Evolutionary conservation across 1,140 invertebrate genomes (phyloP).

Genomic region (Pectinophora gossypiella): DNA sequence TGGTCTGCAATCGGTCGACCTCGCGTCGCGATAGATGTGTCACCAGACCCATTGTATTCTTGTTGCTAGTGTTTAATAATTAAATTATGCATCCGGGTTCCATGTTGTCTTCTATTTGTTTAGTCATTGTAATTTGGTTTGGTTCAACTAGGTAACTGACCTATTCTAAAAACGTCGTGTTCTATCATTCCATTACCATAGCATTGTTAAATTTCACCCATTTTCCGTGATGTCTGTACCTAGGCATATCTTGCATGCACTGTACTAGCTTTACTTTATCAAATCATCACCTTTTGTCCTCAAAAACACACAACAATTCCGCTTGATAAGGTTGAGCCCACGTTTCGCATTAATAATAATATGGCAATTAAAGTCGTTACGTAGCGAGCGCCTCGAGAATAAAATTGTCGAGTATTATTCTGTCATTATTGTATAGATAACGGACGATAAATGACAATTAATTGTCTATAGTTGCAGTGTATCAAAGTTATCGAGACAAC

Average conservation of each 20-base stretch:
- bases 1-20: constrained; percentile 35
- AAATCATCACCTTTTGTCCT: no score
- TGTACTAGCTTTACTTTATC: no score
- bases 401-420: neutral
- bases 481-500: neutral
- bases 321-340: neutral
- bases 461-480: neutral
- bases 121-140: constrained; percentile 26
- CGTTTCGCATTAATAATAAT: neutral
- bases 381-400: neutral
- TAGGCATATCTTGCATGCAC: no score
- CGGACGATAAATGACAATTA: neutral
- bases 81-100: constrained; percentile 36
- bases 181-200: no score
- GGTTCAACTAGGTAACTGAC: neutral
- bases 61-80: constrained; percentile 32
- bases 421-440: constrained; percentile 2
- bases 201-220: no score
- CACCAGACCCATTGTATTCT: constrained; percentile 52
- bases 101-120: constrained; percentile 29
- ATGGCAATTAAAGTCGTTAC: neutral
- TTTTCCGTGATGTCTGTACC: no score
- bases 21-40: constrained; percentile 38
- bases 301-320: no score
- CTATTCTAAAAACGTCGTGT: neutral